Evolutionary conservation across 2,113 vertebrate genomes (phyloP).

Genomic region (Geococcyx californianus): DNA sequence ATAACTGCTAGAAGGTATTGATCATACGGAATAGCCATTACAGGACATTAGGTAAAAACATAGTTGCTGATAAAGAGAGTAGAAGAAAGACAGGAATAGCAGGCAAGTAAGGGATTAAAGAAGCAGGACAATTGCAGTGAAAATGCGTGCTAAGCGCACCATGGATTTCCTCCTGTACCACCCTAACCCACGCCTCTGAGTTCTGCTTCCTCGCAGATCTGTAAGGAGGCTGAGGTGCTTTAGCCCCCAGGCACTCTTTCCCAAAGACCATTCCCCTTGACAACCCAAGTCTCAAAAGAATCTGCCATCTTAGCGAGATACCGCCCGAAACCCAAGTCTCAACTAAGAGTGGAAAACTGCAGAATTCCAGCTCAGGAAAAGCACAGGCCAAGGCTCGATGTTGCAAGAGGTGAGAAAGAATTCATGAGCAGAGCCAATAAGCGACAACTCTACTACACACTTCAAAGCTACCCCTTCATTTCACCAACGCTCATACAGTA

Average conservation of each 20-base stretch:
- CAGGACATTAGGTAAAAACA: background rate
- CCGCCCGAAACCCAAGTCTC: background rate
- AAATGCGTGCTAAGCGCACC: background rate
- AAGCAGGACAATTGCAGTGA: background rate
- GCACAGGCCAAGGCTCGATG: background rate
- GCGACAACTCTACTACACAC: background rate
- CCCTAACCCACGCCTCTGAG: no score
- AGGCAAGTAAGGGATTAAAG: background rate
- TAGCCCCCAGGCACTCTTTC: background rate
- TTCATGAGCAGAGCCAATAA: background rate
- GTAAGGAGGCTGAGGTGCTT: no score
- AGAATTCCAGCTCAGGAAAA: background rate
- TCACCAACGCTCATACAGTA: background rate
- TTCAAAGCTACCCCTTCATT: background rate
- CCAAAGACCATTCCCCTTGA: background rate
- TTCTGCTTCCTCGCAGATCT: no score
- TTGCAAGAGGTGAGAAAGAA: background rate
- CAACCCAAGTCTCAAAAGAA: background rate
- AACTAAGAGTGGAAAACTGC: background rate
- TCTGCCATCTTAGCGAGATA: background rate
- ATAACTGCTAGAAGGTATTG: background rate
- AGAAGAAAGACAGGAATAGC: background rate
- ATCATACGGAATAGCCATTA: background rate
- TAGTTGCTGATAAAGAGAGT: background rate
- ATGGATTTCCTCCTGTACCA: fast-evolving